phyloP scores from a whole-genome alignment of 2,888 invertebrate species.

The Euzetes globulus region DNA sequence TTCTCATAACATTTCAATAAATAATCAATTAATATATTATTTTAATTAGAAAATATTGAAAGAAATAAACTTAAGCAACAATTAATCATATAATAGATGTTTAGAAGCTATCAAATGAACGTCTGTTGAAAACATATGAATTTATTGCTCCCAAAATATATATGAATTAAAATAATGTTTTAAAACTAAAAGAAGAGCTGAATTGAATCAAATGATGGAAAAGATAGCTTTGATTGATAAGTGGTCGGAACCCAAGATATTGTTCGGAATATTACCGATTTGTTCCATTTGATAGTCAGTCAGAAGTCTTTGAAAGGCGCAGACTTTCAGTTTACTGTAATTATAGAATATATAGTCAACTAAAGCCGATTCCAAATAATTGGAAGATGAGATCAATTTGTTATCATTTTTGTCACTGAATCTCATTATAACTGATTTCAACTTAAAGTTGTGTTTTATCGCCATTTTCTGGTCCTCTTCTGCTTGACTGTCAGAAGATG shows the following conservation, averaged over 20 bases:
- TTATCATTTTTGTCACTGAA: neutral
- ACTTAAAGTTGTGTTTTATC: conserved; percentile 34
- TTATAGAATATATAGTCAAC: conserved; percentile 86
- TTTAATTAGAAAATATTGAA: too few species aligned
- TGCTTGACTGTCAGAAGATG: neutral
- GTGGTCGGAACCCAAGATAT: conserved; percentile 69
- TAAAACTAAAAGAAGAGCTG: neutral
- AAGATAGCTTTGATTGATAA: conserved; percentile 69
- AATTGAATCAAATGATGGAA: conserved; percentile 48
- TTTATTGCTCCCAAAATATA: neutral
- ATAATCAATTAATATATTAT: too few species aligned
- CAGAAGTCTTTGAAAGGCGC: conserved; percentile 61
- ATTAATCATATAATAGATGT: too few species aligned
- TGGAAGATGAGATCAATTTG: conserved; percentile 35
- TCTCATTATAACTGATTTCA: conserved; percentile 26
- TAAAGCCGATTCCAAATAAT: conserved; percentile 30
- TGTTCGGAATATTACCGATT: conserved; percentile 64
- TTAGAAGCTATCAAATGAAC: too few species aligned
- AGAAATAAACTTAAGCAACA: too few species aligned
- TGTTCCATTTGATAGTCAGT: conserved; percentile 55
- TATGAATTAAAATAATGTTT: neutral
- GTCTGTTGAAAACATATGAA: too few species aligned
- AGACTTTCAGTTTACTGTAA: conserved; percentile 51
- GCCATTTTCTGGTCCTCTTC: neutral
- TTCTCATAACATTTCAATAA: too few species aligned